Base-by-base conservation (phyloP, 2,888 invertebrate genomes). In the Rosalia funebris region DNA sequence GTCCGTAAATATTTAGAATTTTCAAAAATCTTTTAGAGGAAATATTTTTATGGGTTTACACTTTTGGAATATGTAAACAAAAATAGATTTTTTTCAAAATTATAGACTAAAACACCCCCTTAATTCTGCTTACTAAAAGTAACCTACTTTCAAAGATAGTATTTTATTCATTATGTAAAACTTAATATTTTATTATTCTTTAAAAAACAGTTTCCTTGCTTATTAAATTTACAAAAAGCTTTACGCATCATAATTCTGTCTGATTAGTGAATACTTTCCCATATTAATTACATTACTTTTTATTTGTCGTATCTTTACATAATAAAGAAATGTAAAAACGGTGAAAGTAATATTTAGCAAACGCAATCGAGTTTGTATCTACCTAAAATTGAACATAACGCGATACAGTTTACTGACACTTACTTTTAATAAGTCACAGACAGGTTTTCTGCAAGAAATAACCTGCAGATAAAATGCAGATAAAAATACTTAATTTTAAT, bases 251-350 rank as follows among this genome's bases (percentile, higher is more conserved):
- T 25, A 25, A 10, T 15, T 25, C 25, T 1, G 36, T 14, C 25
- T 50, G 31, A 50, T 39, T 20, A 39, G 39, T 39, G 1, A 10
- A 39, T 48, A 37, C 37, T 48, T 48, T 37, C 37, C 5, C 19
- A 50, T 50, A 37, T 19, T 7, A 3, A 1, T 14, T 9, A 15
- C 7, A n/a, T 2, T 41, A 12, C 14, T 44, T 25, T 14, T 44
- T 44, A 11, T 2, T 25, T 19, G 14, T 34, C n/a, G 5, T 25
- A 25, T 20, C 12, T 39, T 50, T 50, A 50, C 15, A 50, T 39
- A 50, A 50, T 20, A 3, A 39, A 20, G 19, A 34, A 39, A 39
- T 50, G 12, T 39, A 20, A 39, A 39, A 37, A n/a, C 20, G 39
- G 50, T 15, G 50, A 50, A 50, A 50, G 50, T 45, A 41, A 2